Percentiles rank a stretch among this genome's conserved stretches.
Conservation (phyloP, 2,113 vertebrate species). For the Psammodynastes pulverulentus region DNA sequence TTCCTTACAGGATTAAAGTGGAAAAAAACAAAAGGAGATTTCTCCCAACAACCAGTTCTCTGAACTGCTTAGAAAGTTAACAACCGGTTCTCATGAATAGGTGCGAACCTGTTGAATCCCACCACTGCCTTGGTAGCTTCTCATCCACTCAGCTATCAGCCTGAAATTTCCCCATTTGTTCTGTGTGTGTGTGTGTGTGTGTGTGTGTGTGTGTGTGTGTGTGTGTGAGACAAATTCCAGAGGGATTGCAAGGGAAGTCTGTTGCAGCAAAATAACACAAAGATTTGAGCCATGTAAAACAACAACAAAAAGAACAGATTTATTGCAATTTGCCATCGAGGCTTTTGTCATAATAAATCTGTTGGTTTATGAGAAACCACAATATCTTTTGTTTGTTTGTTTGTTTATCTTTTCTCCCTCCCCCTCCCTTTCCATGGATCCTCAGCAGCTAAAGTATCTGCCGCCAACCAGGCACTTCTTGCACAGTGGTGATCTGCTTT, state of each 20-base stretch:
- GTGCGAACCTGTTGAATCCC: too few relatives aligned
- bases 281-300: neutral
- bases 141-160: neutral
- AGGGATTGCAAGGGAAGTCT: neutral
- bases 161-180: neutral
- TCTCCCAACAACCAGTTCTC: too few relatives aligned
- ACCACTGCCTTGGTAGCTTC: neutral
- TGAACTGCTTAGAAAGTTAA: too few relatives aligned
- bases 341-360: conserved; percentile 26
- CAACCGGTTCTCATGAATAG: too few relatives aligned
- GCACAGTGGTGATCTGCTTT: too few relatives aligned
- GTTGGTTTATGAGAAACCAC: neutral
- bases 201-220: neutral
- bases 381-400: too few relatives aligned
- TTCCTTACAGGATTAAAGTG: too few relatives aligned
- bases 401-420: neutral
- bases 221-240: neutral
- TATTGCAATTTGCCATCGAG: neutral
- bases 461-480: neutral
- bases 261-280: neutral
- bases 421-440: neutral
- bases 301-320: conserved; percentile 4
- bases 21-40: too few relatives aligned
- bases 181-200: neutral
- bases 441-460: neutral